These are phyloP conservation scores for Choristoneura fumiferana DNA, from an alignment of 1,140 invertebrate genomes.

Conservation along the genomic window DNA sequence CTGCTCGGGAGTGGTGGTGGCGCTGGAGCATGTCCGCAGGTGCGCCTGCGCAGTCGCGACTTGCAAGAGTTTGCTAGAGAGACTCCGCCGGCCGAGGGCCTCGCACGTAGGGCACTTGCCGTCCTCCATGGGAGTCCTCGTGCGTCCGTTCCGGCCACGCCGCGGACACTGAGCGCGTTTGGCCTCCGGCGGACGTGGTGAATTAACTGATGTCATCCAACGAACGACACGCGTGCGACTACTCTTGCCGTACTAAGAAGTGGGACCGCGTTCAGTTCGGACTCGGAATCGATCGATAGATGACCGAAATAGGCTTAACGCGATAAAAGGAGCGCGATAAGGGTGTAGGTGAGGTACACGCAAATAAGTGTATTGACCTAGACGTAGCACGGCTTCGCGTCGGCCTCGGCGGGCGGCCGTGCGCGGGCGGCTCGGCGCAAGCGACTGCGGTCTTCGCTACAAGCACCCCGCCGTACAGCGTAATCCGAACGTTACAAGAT, in stretches of 20 bases:
- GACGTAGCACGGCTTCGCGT: conserved; percentile 63
- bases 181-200: conserved; percentile 65
- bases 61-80: conserved; percentile 67
- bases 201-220: conserved; percentile 75
- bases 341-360: conserved; percentile 48
- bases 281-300: conserved; percentile 62
- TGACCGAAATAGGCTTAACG: conserved; percentile 70
- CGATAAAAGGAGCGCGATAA: conserved; percentile 73
- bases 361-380: conserved; percentile 73
- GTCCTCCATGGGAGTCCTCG: conserved; percentile 69
- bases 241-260: conserved; percentile 59
- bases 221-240: conserved; percentile 59
- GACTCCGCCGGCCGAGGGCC: conserved; percentile 63
- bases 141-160: conserved; percentile 64
- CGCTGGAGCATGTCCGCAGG: conserved; percentile 60
- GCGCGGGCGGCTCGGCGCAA: conserved; percentile 62
- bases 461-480: conserved; percentile 53
- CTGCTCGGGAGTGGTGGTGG: conserved; percentile 44
- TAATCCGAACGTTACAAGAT: conserved; percentile 67
- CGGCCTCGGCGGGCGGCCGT: conserved; percentile 59
- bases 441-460: conserved; percentile 63
- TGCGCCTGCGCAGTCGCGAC: conserved; percentile 73
- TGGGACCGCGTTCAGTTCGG: conserved; percentile 48
- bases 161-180: conserved; percentile 68
- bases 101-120: conserved; percentile 69